Evolutionary conservation across 2,113 vertebrate species (phyloP).

Genomic region (Oryzias celebensis): DNA sequence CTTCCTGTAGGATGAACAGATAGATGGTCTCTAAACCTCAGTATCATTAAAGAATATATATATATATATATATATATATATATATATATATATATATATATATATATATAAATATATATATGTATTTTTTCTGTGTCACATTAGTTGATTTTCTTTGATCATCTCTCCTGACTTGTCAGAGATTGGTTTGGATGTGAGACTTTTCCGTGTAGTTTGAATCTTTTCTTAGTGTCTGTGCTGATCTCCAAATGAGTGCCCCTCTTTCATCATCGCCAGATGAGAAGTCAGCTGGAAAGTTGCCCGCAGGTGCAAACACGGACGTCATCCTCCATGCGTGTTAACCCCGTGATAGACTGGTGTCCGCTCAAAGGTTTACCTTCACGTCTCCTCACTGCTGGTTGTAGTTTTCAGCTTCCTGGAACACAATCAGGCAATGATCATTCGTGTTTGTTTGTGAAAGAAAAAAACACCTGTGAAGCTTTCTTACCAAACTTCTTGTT

Average conservation of each 20-base stretch:
- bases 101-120: too few relatives aligned
- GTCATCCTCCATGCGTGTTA: slow-evolving; percentile 33
- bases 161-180: background rate
- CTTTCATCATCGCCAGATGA: slow-evolving; percentile 43
- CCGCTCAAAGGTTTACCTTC: slow-evolving; percentile 16
- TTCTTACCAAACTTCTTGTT: too few relatives aligned
- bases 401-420: slow-evolving; percentile 3
- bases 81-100: too few relatives aligned
- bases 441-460: too few relatives aligned
- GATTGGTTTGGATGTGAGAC: slow-evolving; percentile 16
- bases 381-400: slow-evolving; percentile 22
- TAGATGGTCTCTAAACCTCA: too few relatives aligned
- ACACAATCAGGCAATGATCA: too few relatives aligned
- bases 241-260: slow-evolving; percentile 28
- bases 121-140: slow-evolving; percentile 10
- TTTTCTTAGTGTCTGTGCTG: slow-evolving; percentile 13
- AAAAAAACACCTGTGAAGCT: too few relatives aligned
- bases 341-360: slow-evolving; percentile 27
- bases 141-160: background rate
- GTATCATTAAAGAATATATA: too few relatives aligned
- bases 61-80: too few relatives aligned
- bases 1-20: too few relatives aligned
- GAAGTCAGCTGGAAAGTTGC: slow-evolving; percentile 51
- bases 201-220: slow-evolving; percentile 3
- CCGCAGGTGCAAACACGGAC: slow-evolving; percentile 44